Evolutionary conservation across 2,797 vertebrate species (phyloP).

Genomic region (Parauchenoglanis ngamensis): DNA sequence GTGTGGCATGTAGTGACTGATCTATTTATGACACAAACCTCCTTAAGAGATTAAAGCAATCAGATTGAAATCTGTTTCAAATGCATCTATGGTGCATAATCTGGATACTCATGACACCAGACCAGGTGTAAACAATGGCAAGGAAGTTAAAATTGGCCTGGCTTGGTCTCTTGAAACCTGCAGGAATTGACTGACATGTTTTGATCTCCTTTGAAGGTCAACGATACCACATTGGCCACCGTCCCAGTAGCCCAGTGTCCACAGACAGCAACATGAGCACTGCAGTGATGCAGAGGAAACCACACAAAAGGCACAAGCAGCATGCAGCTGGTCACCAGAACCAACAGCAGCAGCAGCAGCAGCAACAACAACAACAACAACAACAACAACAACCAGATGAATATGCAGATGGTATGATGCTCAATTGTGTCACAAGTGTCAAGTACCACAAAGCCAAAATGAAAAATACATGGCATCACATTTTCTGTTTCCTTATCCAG

Average conservation of each 20-base stretch:
- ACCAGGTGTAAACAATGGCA: slow-evolving; percentile 7
- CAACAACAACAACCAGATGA: slow-evolving; percentile 72
- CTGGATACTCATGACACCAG: neutral
- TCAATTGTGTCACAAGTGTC: slow-evolving; percentile 22
- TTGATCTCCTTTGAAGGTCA: slow-evolving; percentile 37
- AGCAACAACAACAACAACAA: slow-evolving; percentile 20
- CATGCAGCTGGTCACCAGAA: slow-evolving; percentile 84
- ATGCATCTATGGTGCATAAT: neutral
- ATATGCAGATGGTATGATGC: slow-evolving; percentile 88
- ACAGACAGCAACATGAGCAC: slow-evolving; percentile 97
- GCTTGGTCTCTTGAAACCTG: neutral
- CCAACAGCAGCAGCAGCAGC: slow-evolving; percentile 80
- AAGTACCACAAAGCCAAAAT: neutral
- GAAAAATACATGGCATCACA: neutral
- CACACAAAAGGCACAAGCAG: slow-evolving; percentile 94
- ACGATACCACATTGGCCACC: slow-evolving; percentile 90
- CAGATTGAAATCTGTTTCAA: neutral
- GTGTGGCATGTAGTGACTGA: slow-evolving; percentile 11
- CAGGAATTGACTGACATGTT: slow-evolving; percentile 9
- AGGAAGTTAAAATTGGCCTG: slow-evolving; percentile 61
- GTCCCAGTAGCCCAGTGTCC: slow-evolving; percentile 93
- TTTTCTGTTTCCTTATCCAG: slow-evolving; percentile 64
- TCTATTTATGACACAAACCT: neutral
- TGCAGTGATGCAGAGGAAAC: slow-evolving; percentile 91
- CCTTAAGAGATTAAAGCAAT: neutral